phyloP scores from a whole-genome alignment of 2,797 vertebrate species.

The Myotis daubentonii region DNA sequence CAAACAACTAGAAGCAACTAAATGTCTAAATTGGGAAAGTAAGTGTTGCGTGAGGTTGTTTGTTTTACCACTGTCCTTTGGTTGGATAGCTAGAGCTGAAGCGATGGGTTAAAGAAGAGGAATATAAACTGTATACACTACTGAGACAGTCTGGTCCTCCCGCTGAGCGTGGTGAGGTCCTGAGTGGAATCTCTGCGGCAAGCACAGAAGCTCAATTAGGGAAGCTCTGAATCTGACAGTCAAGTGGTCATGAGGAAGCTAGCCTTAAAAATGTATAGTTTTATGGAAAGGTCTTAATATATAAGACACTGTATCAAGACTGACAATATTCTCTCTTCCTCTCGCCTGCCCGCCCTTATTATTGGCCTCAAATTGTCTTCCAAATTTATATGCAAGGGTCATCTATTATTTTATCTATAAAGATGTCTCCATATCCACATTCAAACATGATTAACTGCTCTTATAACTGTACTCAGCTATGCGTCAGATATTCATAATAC shows the following conservation, averaged over 20 bases:
- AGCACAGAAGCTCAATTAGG: background rate
- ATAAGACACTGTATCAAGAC: background rate
- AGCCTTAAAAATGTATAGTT: background rate
- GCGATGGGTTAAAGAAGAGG: background rate
- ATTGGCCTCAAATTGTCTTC: constrained; percentile 37
- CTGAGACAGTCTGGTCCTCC: background rate
- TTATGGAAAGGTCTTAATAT: background rate
- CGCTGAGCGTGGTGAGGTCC: background rate
- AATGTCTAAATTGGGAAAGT: background rate
- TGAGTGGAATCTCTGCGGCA: background rate
- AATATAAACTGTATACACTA: background rate
- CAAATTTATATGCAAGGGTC: constrained; percentile 54
- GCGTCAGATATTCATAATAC: constrained; percentile 66
- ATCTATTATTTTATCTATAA: constrained; percentile 65
- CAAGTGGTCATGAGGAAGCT: background rate
- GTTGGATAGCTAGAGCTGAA: background rate
- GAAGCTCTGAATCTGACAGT: background rate
- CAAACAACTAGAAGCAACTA: background rate
- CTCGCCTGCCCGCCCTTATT: background rate
- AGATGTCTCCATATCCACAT: constrained; percentile 57
- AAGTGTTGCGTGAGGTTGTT: background rate
- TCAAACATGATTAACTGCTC: constrained; percentile 62
- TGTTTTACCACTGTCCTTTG: background rate
- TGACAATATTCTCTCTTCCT: background rate
- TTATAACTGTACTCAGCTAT: constrained; percentile 51